Evolutionary conservation across 2,888 invertebrate genomes (phyloP), one percentile per base, ranked within the genome.

Genomic region (Hesperia comma): DNA sequence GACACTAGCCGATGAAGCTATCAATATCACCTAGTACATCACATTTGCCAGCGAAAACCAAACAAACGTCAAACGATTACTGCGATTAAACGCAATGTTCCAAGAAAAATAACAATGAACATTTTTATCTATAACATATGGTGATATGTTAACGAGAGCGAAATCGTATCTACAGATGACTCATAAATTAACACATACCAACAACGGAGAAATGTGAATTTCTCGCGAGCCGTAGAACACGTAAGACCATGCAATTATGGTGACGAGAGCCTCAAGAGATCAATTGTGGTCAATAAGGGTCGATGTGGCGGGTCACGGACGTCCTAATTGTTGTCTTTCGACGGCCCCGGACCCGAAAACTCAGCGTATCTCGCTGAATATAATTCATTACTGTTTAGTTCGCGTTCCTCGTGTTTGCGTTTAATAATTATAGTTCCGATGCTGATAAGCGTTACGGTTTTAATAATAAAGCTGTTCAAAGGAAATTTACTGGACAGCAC

Each of bases 241-340:
- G 15, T 32, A 32, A 55, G 58, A 46, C 58, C 19, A 55, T 60
- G 41, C 43, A 41, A 58, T 57, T 58, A 63, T 64, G 40, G 57
- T 32, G 64, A 58, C 32, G 75, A 80, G 86, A 87, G 49, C 86
- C 84, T 81, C 77, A 79, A 80, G 83, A 82, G 83, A 85, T 84
- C 86, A 90, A 91, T 90, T 90, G 74, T 84, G 84, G 84, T 85
- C 86, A 88, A 87, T 86, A 83, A 83, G 84, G 83, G 84, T 81
- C 84, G 85, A 80, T 81, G 82, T 78, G 81, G 78, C 75, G 79
- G 90, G 90, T 90, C 90, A 90, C 77, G 88, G 88, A 77, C 86
- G 78, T 75, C 77, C 79, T 85, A 86, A 90, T 89, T 88, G 80
- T 77, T 82, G 77, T 75, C 75, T 79, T 61, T 80, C 76, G 75